Evolutionary conservation across 2,888 invertebrate species (phyloP).

Genomic region (Brachycybe producta): DNA sequence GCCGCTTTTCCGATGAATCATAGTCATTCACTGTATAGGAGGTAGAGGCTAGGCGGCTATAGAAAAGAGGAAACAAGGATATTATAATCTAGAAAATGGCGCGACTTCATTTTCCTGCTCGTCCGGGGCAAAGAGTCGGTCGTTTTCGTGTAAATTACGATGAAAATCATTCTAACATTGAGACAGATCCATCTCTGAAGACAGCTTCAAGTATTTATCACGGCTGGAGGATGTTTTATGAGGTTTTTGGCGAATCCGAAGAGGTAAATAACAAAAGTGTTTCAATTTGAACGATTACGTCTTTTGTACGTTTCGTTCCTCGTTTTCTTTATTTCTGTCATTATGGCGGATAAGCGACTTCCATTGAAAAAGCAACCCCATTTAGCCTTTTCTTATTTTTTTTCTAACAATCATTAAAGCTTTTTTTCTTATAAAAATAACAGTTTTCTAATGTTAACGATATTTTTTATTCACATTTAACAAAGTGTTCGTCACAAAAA

Average conservation of each 20-base stretch:
- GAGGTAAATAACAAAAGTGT: constrained; percentile 13
- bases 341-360: not conserved
- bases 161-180: constrained; percentile 3
- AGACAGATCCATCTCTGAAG: constrained; percentile 6
- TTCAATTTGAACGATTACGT: no score
- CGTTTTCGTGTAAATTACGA: constrained; percentile 12
- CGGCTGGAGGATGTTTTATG: constrained; percentile 13
- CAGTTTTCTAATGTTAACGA: no score
- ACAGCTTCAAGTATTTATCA: not conserved
- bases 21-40: no score
- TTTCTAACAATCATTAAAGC: no score
- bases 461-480: no score
- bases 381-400: no score
- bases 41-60: no score
- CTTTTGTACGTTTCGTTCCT: no score
- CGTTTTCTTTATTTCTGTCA: not conserved
- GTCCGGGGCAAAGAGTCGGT: constrained; percentile 19
- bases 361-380: not conserved
- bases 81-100: constrained; percentile 17
- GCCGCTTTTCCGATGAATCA: no score
- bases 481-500: no score
- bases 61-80: no score
- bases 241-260: constrained; percentile 18
- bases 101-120: constrained; percentile 19
- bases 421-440: no score